phyloP scores from a whole-genome alignment of 2,888 invertebrate genomes.

The Exocentrus adspersus region DNA sequence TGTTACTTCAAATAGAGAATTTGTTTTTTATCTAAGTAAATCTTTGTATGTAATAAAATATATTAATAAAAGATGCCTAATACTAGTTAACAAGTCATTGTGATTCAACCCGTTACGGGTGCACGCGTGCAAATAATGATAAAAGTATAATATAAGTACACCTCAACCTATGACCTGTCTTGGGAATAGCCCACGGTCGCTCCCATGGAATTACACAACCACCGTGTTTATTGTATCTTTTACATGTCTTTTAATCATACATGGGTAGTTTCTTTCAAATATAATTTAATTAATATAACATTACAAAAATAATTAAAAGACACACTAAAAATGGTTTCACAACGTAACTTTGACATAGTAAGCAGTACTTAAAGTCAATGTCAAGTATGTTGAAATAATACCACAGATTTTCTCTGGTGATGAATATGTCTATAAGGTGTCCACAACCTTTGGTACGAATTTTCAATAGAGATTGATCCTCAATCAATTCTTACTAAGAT shows the following conservation, averaged over 20 bases:
- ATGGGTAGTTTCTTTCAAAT: constrained; percentile 12
- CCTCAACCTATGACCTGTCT: constrained; percentile 31
- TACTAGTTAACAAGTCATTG: constrained; percentile 10
- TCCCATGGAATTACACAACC: constrained; percentile 44
- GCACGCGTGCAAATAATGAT: constrained; percentile 31
- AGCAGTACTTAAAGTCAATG: too few species aligned
- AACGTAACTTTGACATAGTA: too few species aligned
- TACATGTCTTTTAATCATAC: constrained; percentile 6
- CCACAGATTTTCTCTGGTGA: too few species aligned
- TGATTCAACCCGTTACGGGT: constrained; percentile 24
- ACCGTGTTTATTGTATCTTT: constrained; percentile 18
- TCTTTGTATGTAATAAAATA: too few species aligned
- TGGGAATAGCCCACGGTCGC: constrained; percentile 46
- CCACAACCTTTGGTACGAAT: too few species aligned
- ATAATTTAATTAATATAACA: constrained; percentile 14
- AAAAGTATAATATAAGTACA: constrained; percentile 25
- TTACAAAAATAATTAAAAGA: constrained; percentile 3
- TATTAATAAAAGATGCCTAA: too few species aligned
- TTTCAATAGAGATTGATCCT: too few species aligned
- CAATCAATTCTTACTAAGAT: too few species aligned
- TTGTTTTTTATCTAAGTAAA: too few species aligned
- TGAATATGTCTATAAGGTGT: too few species aligned
- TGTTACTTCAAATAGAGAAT: too few species aligned
- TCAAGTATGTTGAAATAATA: too few species aligned
- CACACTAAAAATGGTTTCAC: background rate